A percentile compares a stretch with the other conserved stretches of the same genome.
Conservation (phyloP, 1,140 invertebrate genomes). For the Leptopilina boulardi region DNA sequence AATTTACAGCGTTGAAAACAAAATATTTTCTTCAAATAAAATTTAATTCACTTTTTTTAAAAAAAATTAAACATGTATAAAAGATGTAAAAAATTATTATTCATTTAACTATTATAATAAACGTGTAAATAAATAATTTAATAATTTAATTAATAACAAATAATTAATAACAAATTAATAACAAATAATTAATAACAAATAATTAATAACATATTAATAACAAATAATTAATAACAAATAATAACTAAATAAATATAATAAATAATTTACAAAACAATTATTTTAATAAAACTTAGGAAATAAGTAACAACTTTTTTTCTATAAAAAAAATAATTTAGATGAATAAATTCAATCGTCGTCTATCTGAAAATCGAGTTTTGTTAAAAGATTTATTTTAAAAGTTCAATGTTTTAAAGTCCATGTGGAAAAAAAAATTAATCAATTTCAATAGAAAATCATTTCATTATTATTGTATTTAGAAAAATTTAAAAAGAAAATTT, state of each 20-base stretch:
- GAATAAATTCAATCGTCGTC: no score
- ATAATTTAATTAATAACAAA: background rate
- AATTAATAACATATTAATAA: background rate
- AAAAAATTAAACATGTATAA: background rate
- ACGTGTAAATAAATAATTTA: no score
- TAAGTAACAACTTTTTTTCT: no score
- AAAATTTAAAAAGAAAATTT: background rate
- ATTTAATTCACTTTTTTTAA: background rate
- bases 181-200: background rate
- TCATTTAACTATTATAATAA: background rate
- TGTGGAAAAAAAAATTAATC: background rate
- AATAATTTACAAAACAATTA: background rate
- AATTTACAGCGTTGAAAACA: conserved; percentile 2
- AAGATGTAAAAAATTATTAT: no score
- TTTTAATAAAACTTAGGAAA: background rate
- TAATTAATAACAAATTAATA: background rate
- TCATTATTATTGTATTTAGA: no score
- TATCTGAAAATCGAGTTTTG: no score
- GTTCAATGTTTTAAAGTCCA: background rate
- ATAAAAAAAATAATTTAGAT: no score
- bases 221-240: background rate
- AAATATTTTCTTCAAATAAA: background rate
- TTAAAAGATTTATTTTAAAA: no score
- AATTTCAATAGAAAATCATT: no score
- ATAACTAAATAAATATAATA: background rate